These are phyloP conservation scores for Labeo rohita DNA, from an alignment of 2,113 vertebrate species.

Conservation along the genomic window DNA sequence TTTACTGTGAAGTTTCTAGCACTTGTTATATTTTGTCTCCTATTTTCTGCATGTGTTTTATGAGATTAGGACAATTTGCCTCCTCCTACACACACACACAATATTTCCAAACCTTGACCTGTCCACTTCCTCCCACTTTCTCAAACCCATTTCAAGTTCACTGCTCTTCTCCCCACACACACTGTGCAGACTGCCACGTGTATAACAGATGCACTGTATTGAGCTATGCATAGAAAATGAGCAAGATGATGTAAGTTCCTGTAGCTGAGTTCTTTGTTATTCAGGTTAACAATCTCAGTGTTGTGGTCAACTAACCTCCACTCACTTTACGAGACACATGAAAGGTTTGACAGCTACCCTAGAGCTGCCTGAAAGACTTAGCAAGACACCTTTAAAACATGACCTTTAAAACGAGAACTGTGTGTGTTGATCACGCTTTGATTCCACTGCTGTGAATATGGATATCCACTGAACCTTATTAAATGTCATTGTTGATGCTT, in stretches of 20 bases:
- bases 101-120: background rate
- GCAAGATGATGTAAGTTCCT: background rate
- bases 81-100: background rate
- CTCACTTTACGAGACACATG: background rate
- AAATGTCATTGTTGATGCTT: slow-evolving; percentile 41
- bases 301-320: slow-evolving; percentile 2
- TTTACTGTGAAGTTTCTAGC: background rate
- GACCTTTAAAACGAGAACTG: background rate
- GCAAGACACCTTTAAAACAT: slow-evolving; percentile 41
- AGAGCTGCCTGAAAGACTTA: slow-evolving; percentile 5
- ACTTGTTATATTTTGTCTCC: background rate
- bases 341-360: slow-evolving; percentile 16
- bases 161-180: background rate
- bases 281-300: slow-evolving; percentile 5
- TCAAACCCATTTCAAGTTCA: background rate
- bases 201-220: background rate
- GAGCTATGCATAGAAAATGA: background rate
- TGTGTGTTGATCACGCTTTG: background rate
- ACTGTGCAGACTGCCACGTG: background rate
- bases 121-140: background rate
- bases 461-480: slow-evolving; percentile 33
- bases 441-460: slow-evolving; percentile 32
- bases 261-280: background rate
- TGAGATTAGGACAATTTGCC: background rate
- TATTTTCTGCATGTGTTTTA: background rate